These are phyloP conservation scores for Argopecten irradians DNA, from an alignment of 1,140 invertebrate species.

Conservation along the genomic window DNA sequence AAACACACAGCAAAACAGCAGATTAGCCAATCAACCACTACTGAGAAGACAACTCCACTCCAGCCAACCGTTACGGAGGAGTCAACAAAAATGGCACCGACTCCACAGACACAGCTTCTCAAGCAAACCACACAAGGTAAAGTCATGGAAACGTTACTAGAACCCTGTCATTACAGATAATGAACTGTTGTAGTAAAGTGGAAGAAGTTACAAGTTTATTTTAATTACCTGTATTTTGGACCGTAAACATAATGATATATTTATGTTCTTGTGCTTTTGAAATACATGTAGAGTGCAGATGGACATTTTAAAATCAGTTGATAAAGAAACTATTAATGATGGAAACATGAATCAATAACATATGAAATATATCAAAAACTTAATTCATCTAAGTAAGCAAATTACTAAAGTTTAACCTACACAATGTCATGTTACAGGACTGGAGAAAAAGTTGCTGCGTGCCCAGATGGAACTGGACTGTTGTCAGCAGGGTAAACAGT, in stretches of 20 bases:
- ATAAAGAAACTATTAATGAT: neutral
- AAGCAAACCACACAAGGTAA: neutral
- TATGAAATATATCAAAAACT: no score
- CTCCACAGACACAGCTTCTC: neutral
- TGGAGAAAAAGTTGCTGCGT: slow-evolving; percentile 38
- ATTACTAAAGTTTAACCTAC: neutral
- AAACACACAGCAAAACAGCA: neutral
- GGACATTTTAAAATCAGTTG: neutral
- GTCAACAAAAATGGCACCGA: neutral
- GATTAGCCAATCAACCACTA: neutral
- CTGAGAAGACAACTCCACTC: neutral
- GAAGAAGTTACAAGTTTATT: no score
- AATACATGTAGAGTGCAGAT: neutral
- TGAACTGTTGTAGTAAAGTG: no score
- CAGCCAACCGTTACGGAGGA: neutral
- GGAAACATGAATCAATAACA: neutral
- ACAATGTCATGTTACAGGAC: slow-evolving; percentile 1
- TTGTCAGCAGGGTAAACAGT: slow-evolving; percentile 35
- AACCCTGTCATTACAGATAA: no score
- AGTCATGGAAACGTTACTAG: no score
- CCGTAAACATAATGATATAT: no score
- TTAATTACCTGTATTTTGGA: no score
- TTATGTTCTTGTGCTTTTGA: no score
- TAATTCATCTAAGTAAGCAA: neutral
- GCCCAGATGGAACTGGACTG: slow-evolving; percentile 38